phyloP scores from a whole-genome alignment of 1,140 invertebrate genomes.

The Ericerus pela region DNA sequence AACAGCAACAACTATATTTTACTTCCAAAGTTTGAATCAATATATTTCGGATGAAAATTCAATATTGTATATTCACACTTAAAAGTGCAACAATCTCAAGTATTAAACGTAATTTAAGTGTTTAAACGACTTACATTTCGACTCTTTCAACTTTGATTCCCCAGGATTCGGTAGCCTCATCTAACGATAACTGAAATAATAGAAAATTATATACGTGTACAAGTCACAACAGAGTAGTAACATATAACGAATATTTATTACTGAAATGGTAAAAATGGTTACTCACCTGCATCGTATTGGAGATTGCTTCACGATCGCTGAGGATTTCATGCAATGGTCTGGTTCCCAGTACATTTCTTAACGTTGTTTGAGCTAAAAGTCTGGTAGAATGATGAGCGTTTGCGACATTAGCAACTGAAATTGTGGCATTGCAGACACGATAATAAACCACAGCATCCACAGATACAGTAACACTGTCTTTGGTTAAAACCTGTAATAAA shows the following conservation, averaged over 20 bases:
- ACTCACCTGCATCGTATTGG: constrained; percentile 52
- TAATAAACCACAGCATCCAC: constrained; percentile 91
- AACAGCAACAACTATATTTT: too few relatives aligned
- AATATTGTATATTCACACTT: too few relatives aligned
- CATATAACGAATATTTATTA: too few relatives aligned
- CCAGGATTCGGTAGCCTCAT: constrained; percentile 91
- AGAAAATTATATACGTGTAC: too few relatives aligned
- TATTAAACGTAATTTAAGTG: too few relatives aligned
- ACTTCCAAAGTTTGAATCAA: too few relatives aligned
- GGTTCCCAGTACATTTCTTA: constrained; percentile 83
- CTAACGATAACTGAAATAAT: constrained; percentile 47
- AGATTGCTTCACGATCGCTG: constrained; percentile 80
- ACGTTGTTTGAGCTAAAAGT: constrained; percentile 68
- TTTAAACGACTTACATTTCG: constrained; percentile 87
- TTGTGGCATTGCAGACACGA: constrained; percentile 67
- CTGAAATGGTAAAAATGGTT: too few relatives aligned
- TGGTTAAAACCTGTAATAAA: constrained; percentile 52
- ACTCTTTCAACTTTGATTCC: constrained; percentile 94
- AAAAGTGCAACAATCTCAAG: too few relatives aligned
- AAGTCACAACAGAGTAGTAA: too few relatives aligned
- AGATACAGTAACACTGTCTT: constrained; percentile 83
- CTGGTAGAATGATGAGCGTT: constrained; percentile 76
- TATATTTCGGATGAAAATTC: too few relatives aligned
- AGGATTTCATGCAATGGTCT: constrained; percentile 79
- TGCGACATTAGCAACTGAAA: constrained; percentile 62